phyloP scores from a whole-genome alignment of 2,797 vertebrate species.

The Triplophysa bombifrons region DNA sequence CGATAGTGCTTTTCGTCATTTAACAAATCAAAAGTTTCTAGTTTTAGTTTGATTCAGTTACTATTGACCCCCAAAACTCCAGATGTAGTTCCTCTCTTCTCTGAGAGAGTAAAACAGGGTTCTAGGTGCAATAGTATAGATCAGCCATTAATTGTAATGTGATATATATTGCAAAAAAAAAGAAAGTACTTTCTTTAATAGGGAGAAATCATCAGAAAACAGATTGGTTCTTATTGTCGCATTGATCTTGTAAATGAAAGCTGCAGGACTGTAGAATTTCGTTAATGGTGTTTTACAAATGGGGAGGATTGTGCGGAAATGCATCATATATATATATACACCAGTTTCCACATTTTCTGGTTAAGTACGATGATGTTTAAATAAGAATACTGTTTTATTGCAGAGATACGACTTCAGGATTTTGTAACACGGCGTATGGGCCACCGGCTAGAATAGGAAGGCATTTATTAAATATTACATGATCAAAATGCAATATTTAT shows the following conservation, averaged over 20 bases:
- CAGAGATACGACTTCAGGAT: conserved; percentile 1
- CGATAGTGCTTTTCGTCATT: conserved; percentile 28
- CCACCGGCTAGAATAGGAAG: conserved; percentile 33
- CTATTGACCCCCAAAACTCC: conserved; percentile 22
- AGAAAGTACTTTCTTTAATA: conserved; percentile 35
- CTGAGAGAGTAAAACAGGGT: conserved; percentile 31
- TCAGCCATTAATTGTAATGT: conserved; percentile 36
- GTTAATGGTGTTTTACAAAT: conserved; percentile 20
- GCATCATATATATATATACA: background rate
- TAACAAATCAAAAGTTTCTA: conserved; percentile 24
- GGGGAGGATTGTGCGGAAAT: background rate
- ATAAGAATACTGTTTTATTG: conserved; percentile 29
- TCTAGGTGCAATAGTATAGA: conserved; percentile 33
- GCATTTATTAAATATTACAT: conserved; percentile 43
- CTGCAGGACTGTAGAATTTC: conserved; percentile 20
- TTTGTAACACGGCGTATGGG: conserved; percentile 14
- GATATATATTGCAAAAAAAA: conserved; percentile 40
- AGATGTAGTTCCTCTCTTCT: conserved; percentile 5
- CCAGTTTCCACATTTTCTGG: conserved; percentile 8
- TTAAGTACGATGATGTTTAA: conserved; percentile 28
- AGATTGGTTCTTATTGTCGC: conserved; percentile 19
- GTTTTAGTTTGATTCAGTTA: conserved; percentile 34
- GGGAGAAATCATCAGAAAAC: conserved; percentile 17
- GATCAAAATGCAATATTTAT: conserved; percentile 40
- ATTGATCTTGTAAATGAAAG: conserved; percentile 23